These are phyloP conservation scores for Pardosa pseudoannulata DNA, from an alignment of 2,888 invertebrate genomes.

Conservation along the genomic window DNA sequence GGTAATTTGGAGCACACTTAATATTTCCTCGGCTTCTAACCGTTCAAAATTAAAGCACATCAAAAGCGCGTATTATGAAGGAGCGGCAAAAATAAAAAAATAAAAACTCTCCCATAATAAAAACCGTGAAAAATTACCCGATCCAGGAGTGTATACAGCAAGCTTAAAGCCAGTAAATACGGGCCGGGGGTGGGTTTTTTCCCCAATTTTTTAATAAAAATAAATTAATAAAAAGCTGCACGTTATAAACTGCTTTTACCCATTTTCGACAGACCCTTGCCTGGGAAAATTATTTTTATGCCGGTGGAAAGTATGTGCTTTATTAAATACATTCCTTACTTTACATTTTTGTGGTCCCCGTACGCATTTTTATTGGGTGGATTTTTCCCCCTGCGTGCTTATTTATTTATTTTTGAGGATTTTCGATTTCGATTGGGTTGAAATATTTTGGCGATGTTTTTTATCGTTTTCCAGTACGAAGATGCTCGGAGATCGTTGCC, in stretches of 20 bases:
- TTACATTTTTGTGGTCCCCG: conserved; percentile 35
- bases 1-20: conserved; percentile 38
- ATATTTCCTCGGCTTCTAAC: background rate
- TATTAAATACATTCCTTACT: conserved; percentile 61
- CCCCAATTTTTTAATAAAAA: conserved; percentile 54
- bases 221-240: conserved; percentile 37
- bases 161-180: background rate
- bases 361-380: conserved; percentile 24
- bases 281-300: conserved; percentile 40
- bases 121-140: conserved; percentile 17
- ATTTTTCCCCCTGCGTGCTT: conserved; percentile 24
- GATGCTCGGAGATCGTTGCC: background rate
- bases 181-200: background rate
- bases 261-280: conserved; percentile 23
- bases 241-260: conserved; percentile 29
- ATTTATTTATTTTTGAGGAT: conserved; percentile 57
- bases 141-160: background rate
- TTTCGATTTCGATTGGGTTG: conserved; percentile 23
- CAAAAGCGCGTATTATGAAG: conserved; percentile 4
- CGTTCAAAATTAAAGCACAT: conserved; percentile 46
- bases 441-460: conserved; percentile 22
- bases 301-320: conserved; percentile 36
- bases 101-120: conserved; percentile 32
- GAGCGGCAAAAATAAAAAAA: too few relatives aligned
- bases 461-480: too few relatives aligned